Evolutionary conservation across 2,888 invertebrate species (phyloP), one percentile per base, ranked within the genome.

Genomic region (Aporophyla lueneburgensis): DNA sequence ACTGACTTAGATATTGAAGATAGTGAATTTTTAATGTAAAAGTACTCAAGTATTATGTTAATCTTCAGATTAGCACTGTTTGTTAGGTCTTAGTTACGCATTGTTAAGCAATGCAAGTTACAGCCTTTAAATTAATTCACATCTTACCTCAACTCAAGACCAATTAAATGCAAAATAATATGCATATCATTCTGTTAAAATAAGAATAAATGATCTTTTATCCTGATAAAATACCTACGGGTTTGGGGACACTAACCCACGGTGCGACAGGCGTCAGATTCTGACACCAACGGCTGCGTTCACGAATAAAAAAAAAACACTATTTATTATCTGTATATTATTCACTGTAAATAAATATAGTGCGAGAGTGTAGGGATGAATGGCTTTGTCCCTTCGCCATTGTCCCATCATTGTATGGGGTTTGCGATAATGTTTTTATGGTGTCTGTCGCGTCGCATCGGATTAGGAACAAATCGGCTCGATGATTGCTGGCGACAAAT

Each of bases 271-370:
- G 93, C 93, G 94, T 95, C 92, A 95, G n/a, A 93, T 95, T 94
- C 90, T 94, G 94, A 96, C 95, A 95, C 94, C 94, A 93, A 91
- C 94, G 93, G 94, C 92, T 93, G 93, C 93, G 72, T 80, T 83
- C 70, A 75, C 74, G 70, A 86, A 88, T 88, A 90, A 91, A 93
- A 93, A n/a, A 74, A 84, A 93, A 93, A 91, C 89, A 65, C 90
- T 92, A 94, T 94, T 94, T 95, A 96, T 96, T 95, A 96, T 96
- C 93, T 94, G 94, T 94, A 93, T 94, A 95, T 95, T 94, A 94
- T 95, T 94, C 94, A 90, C 89, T 92, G 93, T 93, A 95, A 95
- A 95, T 96, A 96, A 95, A 95, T 95, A 94, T 89, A 92, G 91
- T 91, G 92, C 76, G 71, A 92, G 92, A 92, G 92, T 91, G 89